A percentile compares a stretch with the other conserved stretches of the same genome.
phyloP scores from a whole-genome alignment of 2,113 vertebrate genomes.

The Plotosus lineatus region DNA sequence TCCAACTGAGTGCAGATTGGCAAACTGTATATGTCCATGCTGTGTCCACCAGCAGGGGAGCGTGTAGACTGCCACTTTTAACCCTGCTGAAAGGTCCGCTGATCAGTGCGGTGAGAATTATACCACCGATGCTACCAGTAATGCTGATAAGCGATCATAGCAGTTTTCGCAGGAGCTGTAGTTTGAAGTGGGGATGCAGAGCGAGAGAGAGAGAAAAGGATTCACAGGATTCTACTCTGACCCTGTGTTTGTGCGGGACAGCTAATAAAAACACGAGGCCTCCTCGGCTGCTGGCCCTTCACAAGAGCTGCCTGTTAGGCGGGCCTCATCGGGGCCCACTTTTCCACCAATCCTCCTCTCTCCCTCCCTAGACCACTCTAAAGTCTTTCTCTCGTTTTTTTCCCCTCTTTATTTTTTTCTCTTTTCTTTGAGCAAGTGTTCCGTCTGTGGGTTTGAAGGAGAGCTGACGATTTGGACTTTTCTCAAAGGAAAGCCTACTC shows the following conservation, averaged over 20 bases:
- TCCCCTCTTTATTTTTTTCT: constrained; percentile 24
- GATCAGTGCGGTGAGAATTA: constrained; percentile 1
- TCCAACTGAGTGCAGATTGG: not conserved
- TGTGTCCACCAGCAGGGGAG: not conserved
- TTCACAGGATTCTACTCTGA: constrained; percentile 34
- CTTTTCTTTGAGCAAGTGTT: constrained; percentile 38
- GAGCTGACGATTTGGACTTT: constrained; percentile 10
- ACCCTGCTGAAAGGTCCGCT: not conserved
- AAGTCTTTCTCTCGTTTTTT: constrained; percentile 21
- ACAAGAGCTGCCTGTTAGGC: constrained; percentile 42
- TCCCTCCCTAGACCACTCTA: constrained; percentile 3
- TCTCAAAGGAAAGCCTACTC: not conserved
- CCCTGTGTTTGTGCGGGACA: constrained; percentile 46
- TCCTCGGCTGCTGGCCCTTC: constrained; percentile 35
- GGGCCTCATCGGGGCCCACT: constrained; percentile 27
- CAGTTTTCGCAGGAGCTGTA: not conserved
- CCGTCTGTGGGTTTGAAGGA: constrained; percentile 31
- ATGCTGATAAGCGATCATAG: not conserved
- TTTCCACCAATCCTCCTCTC: not conserved
- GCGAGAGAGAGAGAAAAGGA: no score
- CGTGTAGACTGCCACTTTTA: constrained; percentile 1
- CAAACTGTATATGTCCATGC: not conserved
- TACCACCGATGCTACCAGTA: constrained; percentile 16
- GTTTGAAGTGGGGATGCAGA: constrained; percentile 9
- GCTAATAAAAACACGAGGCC: constrained; percentile 51